phyloP scores from a whole-genome alignment of 2,888 invertebrate genomes.

The Cosmopolites sordidus region DNA sequence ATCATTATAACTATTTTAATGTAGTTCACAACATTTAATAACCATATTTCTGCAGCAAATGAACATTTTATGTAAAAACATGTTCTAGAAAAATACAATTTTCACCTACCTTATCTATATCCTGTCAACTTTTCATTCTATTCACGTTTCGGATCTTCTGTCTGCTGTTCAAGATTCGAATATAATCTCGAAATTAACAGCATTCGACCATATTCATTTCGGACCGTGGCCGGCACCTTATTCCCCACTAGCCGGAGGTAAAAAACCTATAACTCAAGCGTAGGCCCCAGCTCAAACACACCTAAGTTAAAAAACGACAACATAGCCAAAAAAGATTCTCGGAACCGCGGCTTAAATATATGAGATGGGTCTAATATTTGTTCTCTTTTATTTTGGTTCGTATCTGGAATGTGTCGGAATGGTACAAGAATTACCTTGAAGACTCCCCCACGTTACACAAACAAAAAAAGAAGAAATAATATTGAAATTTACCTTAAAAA shows the following conservation, averaged over 20 bases:
- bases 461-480: no score
- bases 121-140: no score
- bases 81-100: no score
- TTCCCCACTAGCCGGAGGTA: conserved; percentile 17
- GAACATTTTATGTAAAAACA: no score
- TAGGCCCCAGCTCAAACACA: conserved; percentile 18
- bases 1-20: no score
- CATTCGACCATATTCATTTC: not conserved
- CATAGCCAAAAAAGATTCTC: conserved; percentile 27
- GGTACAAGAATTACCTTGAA: not conserved
- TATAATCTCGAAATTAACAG: conserved; percentile 1
- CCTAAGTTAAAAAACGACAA: conserved; percentile 20
- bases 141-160: no score
- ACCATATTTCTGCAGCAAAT: no score
- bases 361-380: conserved; percentile 28
- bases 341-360: conserved; percentile 22
- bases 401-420: conserved; percentile 19
- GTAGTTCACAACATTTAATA: no score
- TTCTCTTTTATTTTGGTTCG: conserved; percentile 22
- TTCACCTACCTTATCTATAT: no score
- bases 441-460: no score
- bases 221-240: conserved; percentile 8
- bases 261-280: conserved; percentile 23
- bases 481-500: no score
- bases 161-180: not conserved